Conservation (phyloP, 2,888 invertebrate genomes). For the Enchytraeus crypticus region DNA sequence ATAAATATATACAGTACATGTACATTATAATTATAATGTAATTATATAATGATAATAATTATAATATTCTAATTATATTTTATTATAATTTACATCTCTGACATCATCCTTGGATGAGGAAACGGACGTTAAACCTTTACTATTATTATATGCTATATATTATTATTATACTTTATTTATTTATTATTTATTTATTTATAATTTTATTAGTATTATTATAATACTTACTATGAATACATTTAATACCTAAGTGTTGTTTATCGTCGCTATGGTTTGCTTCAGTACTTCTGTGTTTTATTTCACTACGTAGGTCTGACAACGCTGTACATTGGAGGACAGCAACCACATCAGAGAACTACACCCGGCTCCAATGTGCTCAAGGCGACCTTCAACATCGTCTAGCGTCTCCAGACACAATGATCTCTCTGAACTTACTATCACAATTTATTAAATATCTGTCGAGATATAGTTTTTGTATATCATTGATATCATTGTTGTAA, state of each 20-base stretch:
- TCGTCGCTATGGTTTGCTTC: not conserved
- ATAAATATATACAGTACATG: too few relatives aligned
- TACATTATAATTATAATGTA: not conserved
- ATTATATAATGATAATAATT: not conserved
- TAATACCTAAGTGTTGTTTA: not conserved
- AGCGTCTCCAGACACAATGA: too few relatives aligned
- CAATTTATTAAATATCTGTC: too few relatives aligned
- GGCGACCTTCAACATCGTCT: not conserved
- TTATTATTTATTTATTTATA: not conserved
- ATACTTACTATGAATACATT: not conserved
- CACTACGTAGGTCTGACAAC: conserved; percentile 20
- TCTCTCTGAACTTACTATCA: too few relatives aligned
- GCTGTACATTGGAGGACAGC: conserved; percentile 33
- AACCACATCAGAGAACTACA: conserved; percentile 29
- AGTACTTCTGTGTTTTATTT: not conserved
- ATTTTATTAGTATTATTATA: not conserved
- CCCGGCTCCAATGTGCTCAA: conserved; percentile 14
- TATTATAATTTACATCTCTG: conserved; percentile 17
- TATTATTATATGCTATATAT: not conserved
- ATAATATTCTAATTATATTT: not conserved
- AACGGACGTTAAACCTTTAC: conserved; percentile 30
- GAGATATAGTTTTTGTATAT: too few relatives aligned
- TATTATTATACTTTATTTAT: not conserved
- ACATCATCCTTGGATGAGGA: too few relatives aligned
- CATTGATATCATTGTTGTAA: too few relatives aligned